Conservation (phyloP, 2,888 invertebrate species). For the Tetranychus piercei region DNA sequence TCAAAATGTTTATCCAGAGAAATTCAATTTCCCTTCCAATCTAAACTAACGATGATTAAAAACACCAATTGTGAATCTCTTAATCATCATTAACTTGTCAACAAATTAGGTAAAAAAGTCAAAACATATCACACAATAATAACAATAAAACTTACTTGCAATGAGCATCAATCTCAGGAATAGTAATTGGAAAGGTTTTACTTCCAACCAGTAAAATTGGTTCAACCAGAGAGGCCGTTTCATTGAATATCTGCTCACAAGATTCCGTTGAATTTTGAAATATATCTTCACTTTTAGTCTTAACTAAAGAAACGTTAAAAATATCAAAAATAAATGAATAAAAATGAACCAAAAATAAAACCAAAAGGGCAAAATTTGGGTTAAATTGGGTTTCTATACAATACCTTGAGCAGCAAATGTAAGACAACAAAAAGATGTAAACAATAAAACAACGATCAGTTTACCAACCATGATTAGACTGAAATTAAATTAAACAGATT, state of each 20-base stretch:
- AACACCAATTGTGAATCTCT: no score
- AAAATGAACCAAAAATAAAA: background rate
- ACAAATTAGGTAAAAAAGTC: background rate
- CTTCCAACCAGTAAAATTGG: background rate
- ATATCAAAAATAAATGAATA: background rate
- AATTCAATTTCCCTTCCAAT: no score
- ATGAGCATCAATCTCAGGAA: conserved; percentile 3
- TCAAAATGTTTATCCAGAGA: no score
- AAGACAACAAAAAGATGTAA: background rate
- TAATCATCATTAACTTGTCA: background rate
- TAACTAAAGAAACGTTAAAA: no score
- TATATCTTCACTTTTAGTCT: background rate
- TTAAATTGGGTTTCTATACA: background rate
- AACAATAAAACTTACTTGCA: background rate
- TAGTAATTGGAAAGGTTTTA: conserved; percentile 1
- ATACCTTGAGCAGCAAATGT: background rate
- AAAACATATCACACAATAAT: background rate
- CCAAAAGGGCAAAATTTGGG: background rate
- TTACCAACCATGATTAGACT: no score
- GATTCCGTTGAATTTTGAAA: background rate
- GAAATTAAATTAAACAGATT: no score
- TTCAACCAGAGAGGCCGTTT: background rate
- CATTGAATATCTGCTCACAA: background rate
- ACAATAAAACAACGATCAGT: no score
- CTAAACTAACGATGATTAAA: no score